phyloP scores from a whole-genome alignment of 2,888 invertebrate species.

The Caenorhabditis doughertyi region DNA sequence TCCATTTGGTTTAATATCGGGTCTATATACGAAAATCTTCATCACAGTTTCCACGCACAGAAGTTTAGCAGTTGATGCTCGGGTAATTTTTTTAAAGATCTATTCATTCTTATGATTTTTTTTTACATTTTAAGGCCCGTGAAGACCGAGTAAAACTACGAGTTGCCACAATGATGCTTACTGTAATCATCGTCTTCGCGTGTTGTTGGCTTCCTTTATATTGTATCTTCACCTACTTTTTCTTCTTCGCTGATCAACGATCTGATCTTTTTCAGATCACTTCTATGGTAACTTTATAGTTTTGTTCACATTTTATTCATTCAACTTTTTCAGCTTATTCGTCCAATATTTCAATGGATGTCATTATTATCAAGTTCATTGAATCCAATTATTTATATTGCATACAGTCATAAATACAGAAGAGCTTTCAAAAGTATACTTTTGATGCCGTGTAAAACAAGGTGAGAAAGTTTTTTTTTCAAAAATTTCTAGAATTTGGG shows the following conservation, averaged over 20 bases:
- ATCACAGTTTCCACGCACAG: constrained; percentile 79
- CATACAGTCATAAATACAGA: constrained; percentile 81
- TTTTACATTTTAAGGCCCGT: constrained; percentile 70
- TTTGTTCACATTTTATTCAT: not conserved
- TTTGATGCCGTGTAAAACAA: constrained; percentile 72
- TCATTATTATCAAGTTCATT: constrained; percentile 79
- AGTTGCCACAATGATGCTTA: constrained; percentile 82
- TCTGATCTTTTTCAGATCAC: constrained; percentile 72
- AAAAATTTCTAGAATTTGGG: too few relatives aligned
- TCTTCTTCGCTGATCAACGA: constrained; percentile 75
- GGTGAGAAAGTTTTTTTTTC: constrained; percentile 16
- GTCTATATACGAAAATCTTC: constrained; percentile 81
- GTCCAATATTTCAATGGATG: constrained; percentile 82
- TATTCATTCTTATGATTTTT: too few relatives aligned
- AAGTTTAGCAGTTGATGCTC: constrained; percentile 82
- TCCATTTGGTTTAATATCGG: constrained; percentile 80
- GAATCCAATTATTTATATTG: constrained; percentile 82
- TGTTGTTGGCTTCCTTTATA: constrained; percentile 82
- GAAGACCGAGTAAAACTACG: constrained; percentile 82
- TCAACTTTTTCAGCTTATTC: constrained; percentile 68
- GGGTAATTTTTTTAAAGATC: constrained; percentile 69
- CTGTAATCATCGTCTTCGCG: constrained; percentile 81
- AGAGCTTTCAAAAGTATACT: constrained; percentile 81
- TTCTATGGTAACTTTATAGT: constrained; percentile 48
- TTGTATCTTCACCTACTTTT: constrained; percentile 80